phyloP scores from a whole-genome alignment of 2,888 invertebrate genomes.

The Mythimna lalbum region DNA sequence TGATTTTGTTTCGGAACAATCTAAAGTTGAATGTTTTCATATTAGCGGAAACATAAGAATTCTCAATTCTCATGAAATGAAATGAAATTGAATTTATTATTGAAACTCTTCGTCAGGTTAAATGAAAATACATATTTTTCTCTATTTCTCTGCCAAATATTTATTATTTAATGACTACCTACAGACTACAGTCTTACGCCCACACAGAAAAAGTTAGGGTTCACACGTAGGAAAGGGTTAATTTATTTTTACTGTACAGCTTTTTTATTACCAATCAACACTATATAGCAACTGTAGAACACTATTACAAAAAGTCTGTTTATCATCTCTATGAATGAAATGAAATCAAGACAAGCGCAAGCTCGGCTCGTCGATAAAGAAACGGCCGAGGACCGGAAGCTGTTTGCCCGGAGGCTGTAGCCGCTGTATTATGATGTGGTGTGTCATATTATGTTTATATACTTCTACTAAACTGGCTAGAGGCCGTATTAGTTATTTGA shows the following conservation, averaged over 20 bases:
- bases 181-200: no score
- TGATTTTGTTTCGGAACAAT: conserved; percentile 63
- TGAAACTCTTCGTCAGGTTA: conserved; percentile 32
- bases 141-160: conserved; percentile 41
- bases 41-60: conserved; percentile 26
- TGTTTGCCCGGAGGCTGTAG: conserved; percentile 53
- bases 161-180: conserved; percentile 38
- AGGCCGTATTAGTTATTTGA: not conserved
- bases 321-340: conserved; percentile 43
- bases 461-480: conserved; percentile 3
- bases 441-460: conserved; percentile 38
- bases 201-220: not conserved
- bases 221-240: not conserved
- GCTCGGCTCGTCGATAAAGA: conserved; percentile 30
- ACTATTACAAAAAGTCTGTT: not conserved
- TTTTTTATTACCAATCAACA: not conserved
- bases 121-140: conserved; percentile 38
- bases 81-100: conserved; percentile 6
- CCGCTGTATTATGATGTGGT: conserved; percentile 34
- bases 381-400: conserved; percentile 38
- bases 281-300: conserved; percentile 7
- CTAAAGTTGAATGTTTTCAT: conserved; percentile 48
- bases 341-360: conserved; percentile 33
- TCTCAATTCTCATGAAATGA: conserved; percentile 32
- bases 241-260: not conserved